Evolutionary conservation across 2,113 vertebrate species (phyloP).

Genomic region (Nerophis ophidion): DNA sequence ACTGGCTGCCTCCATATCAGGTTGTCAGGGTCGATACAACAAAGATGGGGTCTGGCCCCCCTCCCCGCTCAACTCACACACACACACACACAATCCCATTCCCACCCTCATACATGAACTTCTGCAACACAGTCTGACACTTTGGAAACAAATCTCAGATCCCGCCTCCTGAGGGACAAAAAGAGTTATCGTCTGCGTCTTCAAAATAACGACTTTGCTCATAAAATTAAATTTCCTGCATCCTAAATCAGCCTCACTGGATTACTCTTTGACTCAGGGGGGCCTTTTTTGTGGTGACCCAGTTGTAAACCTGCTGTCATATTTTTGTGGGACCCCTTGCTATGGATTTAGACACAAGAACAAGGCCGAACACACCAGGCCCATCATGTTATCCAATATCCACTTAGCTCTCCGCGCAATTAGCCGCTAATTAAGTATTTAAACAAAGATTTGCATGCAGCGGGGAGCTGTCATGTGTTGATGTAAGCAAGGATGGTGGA

Average conservation of each 20-base stretch:
- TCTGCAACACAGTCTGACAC: slow-evolving; percentile 36
- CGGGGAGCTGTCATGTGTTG: slow-evolving; percentile 38
- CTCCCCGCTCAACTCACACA: slow-evolving; percentile 18
- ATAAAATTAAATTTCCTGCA: slow-evolving; percentile 5
- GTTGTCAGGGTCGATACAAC: slow-evolving; percentile 36
- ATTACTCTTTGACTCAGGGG: slow-evolving; percentile 24
- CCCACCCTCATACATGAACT: slow-evolving; percentile 47
- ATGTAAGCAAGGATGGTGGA: slow-evolving; percentile 43
- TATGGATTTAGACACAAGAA: background rate
- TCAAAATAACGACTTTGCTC: slow-evolving; percentile 31
- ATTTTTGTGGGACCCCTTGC: slow-evolving; percentile 10
- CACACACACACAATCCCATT: slow-evolving; percentile 33
- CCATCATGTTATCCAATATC: background rate
- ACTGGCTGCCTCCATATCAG: slow-evolving; percentile 49
- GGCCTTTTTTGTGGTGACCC: slow-evolving; percentile 12
- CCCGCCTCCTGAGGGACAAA: background rate
- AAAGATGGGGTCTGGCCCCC: slow-evolving; percentile 25
- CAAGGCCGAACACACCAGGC: background rate
- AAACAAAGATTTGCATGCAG: slow-evolving; percentile 42
- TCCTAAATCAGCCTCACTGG: slow-evolving; percentile 34
- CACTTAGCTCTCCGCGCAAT: background rate
- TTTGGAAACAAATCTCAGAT: background rate
- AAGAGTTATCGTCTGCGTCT: slow-evolving; percentile 1
- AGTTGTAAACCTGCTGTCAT: slow-evolving; percentile 20
- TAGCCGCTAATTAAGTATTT: background rate